Conservation (phyloP, 2,113 vertebrate species). For the Nipponia nippon region DNA sequence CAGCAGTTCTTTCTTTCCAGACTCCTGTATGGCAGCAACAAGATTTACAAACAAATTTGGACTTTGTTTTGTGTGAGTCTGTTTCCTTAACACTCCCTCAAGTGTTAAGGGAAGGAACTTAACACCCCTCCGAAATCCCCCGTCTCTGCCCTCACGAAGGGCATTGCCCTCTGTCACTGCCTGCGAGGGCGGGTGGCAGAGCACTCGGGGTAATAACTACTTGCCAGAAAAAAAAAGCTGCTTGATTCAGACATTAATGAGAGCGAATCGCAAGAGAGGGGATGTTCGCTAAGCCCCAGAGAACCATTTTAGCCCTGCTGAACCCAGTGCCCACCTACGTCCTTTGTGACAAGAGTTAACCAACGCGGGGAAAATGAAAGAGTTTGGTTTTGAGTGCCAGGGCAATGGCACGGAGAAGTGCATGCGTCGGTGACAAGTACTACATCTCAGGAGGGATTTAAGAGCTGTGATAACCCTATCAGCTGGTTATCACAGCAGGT, state of each 20-base stretch:
- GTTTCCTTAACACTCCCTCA: not conserved
- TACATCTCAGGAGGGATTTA: not conserved
- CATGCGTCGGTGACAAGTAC: not conserved
- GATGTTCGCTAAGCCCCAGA: not conserved
- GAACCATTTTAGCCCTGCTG: not conserved
- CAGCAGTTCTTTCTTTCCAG: not conserved
- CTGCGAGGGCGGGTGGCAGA: not conserved
- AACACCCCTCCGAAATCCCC: not conserved
- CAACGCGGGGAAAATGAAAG: not conserved
- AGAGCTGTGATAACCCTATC: not conserved
- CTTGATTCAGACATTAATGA: not conserved
- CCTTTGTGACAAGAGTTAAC: not conserved
- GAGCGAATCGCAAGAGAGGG: not conserved
- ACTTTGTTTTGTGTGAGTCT: not conserved
- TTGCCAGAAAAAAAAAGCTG: not conserved
- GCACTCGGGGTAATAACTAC: not conserved
- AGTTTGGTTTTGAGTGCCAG: not conserved
- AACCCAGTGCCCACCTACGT: not conserved
- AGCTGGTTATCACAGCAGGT: not conserved
- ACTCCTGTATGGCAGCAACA: not conserved
- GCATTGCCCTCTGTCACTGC: not conserved
- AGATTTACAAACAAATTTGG: not conserved
- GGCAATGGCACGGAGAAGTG: fast-evolving
- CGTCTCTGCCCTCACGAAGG: not conserved
- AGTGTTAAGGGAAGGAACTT: not conserved